These are phyloP conservation scores for Acanthurus tractus DNA, from an alignment of 2,797 vertebrate species.

Conservation along the genomic window DNA sequence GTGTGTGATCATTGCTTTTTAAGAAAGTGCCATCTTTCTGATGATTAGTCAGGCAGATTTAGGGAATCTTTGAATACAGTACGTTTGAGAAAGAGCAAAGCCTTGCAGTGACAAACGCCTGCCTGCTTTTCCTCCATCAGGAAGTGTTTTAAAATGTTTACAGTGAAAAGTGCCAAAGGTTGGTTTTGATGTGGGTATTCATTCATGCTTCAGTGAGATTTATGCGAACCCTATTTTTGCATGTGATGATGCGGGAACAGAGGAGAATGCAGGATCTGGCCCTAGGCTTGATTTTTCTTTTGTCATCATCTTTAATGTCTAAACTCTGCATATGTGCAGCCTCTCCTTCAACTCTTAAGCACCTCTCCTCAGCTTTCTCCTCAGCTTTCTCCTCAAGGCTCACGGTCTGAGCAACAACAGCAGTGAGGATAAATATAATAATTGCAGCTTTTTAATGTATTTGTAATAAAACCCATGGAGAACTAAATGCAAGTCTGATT, in stretches of 20 bases:
- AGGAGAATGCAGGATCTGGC: constrained; percentile 19
- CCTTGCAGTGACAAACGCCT: constrained; percentile 29
- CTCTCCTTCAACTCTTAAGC: background rate
- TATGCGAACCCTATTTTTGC: constrained; percentile 13
- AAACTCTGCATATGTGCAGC: constrained; percentile 42
- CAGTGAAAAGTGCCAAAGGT: constrained; percentile 43
- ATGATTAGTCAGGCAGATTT: constrained; percentile 68
- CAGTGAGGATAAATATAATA: constrained; percentile 41
- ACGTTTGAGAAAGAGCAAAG: constrained; percentile 4
- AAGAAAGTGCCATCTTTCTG: constrained; percentile 52
- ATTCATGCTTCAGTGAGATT: constrained; percentile 42
- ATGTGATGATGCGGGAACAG: constrained; percentile 22
- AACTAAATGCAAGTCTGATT: constrained; percentile 34
- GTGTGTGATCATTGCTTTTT: constrained; percentile 65
- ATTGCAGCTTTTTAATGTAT: constrained; percentile 49
- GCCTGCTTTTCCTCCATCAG: constrained; percentile 26
- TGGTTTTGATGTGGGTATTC: constrained; percentile 45
- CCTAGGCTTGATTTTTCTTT: constrained; percentile 39
- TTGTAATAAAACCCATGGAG: constrained; percentile 46
- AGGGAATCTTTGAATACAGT: constrained; percentile 46
- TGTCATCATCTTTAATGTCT: constrained; percentile 49
- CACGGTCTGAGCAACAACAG: constrained; percentile 32
- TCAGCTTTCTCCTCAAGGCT: background rate
- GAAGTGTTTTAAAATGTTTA: constrained; percentile 52
- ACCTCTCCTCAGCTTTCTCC: constrained; percentile 30